Conservation (phyloP, 2,888 invertebrate species). For the Brenthis ino region DNA sequence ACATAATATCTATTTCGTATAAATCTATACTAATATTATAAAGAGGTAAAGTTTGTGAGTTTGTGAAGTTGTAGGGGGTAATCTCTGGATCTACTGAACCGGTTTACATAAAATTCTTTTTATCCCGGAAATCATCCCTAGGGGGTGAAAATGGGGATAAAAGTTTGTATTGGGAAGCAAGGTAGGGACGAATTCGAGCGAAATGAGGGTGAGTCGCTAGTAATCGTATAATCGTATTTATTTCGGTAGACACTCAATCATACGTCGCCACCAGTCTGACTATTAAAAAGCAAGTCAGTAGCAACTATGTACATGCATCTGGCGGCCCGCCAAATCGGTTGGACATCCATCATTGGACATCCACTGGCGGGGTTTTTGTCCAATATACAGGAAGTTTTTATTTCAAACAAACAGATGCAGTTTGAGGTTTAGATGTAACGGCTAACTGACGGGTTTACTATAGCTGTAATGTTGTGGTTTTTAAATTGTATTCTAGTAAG, state of each 20-base stretch:
- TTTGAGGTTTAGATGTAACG: constrained; percentile 23
- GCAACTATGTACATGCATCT: constrained; percentile 55
- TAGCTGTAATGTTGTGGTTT: constrained; percentile 6
- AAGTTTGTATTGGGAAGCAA: too few relatives aligned
- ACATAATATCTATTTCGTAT: too few relatives aligned
- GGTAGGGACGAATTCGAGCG: too few relatives aligned
- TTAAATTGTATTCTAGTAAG: background rate
- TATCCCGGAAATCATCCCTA: too few relatives aligned
- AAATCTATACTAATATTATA: too few relatives aligned
- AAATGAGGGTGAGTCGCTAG: too few relatives aligned
- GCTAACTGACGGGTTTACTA: constrained; percentile 17
- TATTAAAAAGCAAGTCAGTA: constrained; percentile 50
- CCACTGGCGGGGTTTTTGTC: constrained; percentile 54
- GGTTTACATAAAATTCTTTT: too few relatives aligned
- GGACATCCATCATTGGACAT: constrained; percentile 38
- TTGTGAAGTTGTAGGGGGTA: too few relatives aligned
- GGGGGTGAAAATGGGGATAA: too few relatives aligned
- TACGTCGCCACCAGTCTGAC: constrained; percentile 47
- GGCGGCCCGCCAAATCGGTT: constrained; percentile 46
- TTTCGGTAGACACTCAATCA: constrained; percentile 42
- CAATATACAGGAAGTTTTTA: constrained; percentile 37
- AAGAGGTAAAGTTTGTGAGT: too few relatives aligned
- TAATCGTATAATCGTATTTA: constrained; percentile 23
- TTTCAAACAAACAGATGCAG: constrained; percentile 29
- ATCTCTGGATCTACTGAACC: too few relatives aligned